Conservation (phyloP, 2,797 vertebrate genomes). For the Malacoctenus gilli region DNA sequence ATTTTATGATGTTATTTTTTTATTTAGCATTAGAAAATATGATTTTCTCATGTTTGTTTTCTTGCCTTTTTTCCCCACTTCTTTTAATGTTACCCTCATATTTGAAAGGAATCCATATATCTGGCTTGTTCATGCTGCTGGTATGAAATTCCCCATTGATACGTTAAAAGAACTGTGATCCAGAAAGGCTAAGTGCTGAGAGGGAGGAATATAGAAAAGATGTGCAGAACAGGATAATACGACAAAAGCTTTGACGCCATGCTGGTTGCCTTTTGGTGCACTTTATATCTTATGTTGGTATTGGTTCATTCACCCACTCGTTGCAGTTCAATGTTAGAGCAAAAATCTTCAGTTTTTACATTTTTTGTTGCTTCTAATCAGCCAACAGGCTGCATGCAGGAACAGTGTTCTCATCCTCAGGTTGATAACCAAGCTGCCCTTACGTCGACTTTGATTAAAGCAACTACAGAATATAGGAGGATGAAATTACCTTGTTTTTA, state of each 20-base stretch:
- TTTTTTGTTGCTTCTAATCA: too few species aligned
- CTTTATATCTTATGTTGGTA: background rate
- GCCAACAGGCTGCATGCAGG: too few species aligned
- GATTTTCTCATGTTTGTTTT: constrained; percentile 19
- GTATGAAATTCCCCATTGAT: constrained; percentile 22
- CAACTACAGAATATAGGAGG: too few species aligned
- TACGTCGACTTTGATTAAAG: too few species aligned
- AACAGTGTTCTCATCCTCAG: too few species aligned
- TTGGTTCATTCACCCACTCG: background rate
- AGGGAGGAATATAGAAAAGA: background rate
- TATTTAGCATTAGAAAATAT: constrained; percentile 8
- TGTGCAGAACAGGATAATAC: too few species aligned
- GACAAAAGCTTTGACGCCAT: background rate
- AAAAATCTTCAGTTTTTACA: too few species aligned
- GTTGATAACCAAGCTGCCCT: too few species aligned
- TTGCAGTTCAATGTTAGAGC: too few species aligned
- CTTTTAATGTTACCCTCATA: background rate
- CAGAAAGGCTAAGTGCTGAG: constrained; percentile 20
- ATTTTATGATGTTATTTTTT: constrained; percentile 41
- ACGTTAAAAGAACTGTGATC: constrained; percentile 20
- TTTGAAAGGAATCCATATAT: constrained; percentile 13
- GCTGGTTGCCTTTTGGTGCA: background rate
- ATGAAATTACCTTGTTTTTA: too few species aligned
- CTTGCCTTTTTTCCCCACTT: background rate
- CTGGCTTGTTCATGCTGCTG: constrained; percentile 15